These are phyloP conservation scores for Himalopsyche japonica DNA, from an alignment of 2,888 invertebrate species.

Conservation along the genomic window DNA sequence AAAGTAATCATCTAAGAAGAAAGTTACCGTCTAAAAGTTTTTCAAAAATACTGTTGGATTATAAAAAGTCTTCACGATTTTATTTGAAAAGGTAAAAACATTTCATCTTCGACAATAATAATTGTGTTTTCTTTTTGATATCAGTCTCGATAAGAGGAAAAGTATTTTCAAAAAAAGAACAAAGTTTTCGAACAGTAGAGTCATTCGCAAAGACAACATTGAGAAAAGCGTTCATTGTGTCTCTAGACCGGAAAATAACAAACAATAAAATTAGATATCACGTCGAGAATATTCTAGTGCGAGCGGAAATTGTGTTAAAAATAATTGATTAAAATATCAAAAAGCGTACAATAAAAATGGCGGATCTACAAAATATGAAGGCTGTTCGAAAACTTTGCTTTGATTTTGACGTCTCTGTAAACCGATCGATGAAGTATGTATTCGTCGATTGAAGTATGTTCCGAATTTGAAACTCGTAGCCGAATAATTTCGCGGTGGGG, in stretches of 20 bases:
- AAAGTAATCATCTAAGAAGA: no score
- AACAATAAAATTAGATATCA: slow-evolving; percentile 45
- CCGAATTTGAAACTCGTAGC: not conserved
- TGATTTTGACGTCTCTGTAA: not conserved
- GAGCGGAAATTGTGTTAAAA: not conserved
- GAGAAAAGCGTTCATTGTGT: slow-evolving; percentile 5
- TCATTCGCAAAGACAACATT: slow-evolving; percentile 48
- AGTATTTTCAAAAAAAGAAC: slow-evolving; percentile 43
- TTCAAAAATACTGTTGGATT: no score
- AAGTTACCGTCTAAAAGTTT: no score
- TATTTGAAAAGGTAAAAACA: not conserved
- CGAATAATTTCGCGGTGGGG: not conserved
- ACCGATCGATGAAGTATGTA: not conserved
- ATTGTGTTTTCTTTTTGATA: not conserved
- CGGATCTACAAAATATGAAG: slow-evolving; percentile 59
- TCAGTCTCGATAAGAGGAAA: not conserved
- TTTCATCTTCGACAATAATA: not conserved
- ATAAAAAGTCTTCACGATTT: not conserved
- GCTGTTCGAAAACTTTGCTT: slow-evolving; percentile 69
- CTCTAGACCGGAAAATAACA: slow-evolving; percentile 29
- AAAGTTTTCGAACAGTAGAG: slow-evolving; percentile 65
- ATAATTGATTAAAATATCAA: not conserved
- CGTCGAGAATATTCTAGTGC: not conserved
- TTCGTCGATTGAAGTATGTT: not conserved
- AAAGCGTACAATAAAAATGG: slow-evolving; percentile 48